A percentile compares a stretch with the other conserved stretches of the same genome.
These are phyloP conservation scores for Schizopygopsis pylzovi DNA, from an alignment of 2,797 vertebrate species.

Conservation along the genomic window DNA sequence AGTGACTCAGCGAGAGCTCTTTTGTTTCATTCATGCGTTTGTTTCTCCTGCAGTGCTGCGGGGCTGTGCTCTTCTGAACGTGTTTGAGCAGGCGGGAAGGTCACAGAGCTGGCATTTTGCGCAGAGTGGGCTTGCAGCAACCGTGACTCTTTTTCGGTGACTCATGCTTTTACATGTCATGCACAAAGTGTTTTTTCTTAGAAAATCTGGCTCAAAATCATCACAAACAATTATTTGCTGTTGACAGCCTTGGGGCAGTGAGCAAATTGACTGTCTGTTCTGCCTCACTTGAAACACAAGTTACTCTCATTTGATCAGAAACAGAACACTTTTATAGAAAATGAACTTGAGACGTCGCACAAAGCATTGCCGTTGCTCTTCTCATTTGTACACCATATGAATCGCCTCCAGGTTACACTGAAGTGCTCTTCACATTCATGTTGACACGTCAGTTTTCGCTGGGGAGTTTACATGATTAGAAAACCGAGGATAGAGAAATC, in stretches of 20 bases:
- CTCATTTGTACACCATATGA: slow-evolving; percentile 36
- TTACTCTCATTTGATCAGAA: slow-evolving; percentile 14
- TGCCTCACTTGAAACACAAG: neutral
- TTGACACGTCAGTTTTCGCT: slow-evolving; percentile 49
- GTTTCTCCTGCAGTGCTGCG: neutral
- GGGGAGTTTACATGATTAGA: slow-evolving; percentile 23
- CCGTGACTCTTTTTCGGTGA: neutral
- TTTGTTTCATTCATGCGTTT: slow-evolving; percentile 20
- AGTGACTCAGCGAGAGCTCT: slow-evolving; percentile 17
- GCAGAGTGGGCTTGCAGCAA: slow-evolving; percentile 5
- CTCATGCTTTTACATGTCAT: slow-evolving; percentile 1
- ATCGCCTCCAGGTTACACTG: slow-evolving; percentile 36
- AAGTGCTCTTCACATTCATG: slow-evolving; percentile 44
- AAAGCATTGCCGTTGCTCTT: neutral
- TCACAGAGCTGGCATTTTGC: slow-evolving; percentile 48
- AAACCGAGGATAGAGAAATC: slow-evolving; percentile 23
- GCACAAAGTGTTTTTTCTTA: slow-evolving; percentile 5
- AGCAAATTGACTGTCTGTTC: neutral
- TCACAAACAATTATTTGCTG: slow-evolving; percentile 3
- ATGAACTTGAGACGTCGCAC: neutral
- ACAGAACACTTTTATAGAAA: neutral
- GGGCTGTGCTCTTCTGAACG: neutral
- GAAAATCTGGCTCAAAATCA: neutral
- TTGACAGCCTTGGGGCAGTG: neutral
- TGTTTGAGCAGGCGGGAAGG: slow-evolving; percentile 41